These are phyloP conservation scores for Cephus rjabovi DNA, from an alignment of 2,888 invertebrate genomes.

Conservation along the genomic window DNA sequence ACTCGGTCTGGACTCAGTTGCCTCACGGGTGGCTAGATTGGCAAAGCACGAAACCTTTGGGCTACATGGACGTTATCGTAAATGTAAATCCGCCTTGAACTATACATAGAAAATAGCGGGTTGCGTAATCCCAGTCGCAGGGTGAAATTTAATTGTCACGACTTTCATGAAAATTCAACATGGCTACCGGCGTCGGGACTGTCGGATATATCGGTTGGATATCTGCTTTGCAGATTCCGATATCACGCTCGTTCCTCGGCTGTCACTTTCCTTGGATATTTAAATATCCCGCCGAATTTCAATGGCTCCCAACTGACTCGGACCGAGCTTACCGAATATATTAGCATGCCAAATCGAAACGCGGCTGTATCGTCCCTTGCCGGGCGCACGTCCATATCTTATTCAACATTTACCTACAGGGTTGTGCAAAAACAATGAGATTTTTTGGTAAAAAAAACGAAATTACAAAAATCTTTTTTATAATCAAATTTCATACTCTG, in stretches of 20 bases:
- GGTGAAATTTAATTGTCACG: background rate
- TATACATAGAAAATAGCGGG: background rate
- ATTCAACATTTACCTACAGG: no score
- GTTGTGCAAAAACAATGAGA: no score
- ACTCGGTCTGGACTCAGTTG: background rate
- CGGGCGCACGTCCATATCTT: no score
- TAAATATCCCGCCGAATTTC: slow-evolving; percentile 31
- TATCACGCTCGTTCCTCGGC: background rate
- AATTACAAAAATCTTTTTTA: no score
- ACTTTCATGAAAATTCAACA: slow-evolving; percentile 14
- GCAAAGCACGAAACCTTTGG: background rate
- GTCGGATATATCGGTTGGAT: slow-evolving; percentile 1
- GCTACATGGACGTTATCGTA: background rate
- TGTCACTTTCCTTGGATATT: slow-evolving; percentile 16
- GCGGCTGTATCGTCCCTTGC: no score
- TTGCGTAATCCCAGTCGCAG: background rate
- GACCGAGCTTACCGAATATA: no score
- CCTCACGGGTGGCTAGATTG: no score
- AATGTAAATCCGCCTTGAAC: background rate
- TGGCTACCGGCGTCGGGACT: slow-evolving; percentile 21
- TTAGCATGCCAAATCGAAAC: no score
- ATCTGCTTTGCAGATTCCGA: slow-evolving; percentile 44
- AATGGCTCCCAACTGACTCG: background rate
- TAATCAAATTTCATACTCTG: no score
- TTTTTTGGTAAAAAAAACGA: no score